Evolutionary conservation across 2,113 vertebrate genomes (phyloP), one percentile per base, ranked within the genome.

Genomic region (Chrysemys picta): DNA sequence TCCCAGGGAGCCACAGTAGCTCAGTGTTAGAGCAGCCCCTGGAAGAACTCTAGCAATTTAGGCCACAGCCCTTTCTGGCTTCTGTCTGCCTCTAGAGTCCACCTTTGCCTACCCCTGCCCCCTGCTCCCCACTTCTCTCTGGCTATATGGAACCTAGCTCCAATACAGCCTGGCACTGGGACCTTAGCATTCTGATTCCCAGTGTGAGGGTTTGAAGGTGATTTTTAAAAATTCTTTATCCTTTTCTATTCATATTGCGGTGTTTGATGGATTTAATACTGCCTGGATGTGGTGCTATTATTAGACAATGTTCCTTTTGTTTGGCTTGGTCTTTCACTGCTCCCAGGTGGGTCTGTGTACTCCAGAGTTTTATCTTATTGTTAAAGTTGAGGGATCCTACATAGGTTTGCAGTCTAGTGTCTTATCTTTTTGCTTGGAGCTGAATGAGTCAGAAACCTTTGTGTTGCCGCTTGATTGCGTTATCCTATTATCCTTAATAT

Each of bases 371-470:
- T 10, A 29, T 88, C 75, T 91, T 65, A 31, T 6, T 3, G 2
- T 22, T 38, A 35, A 4, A 24, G 50, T 21, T n/a, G 69, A 50
- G 38, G 38, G 6, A 53, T 13, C 24, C 0, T 0, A 0, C 12
- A 3, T 7, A 56, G 65, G 45, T n/a, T 52, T 2, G 0, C 31
- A 49, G 2, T 81, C 65, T 47, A 90, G 4, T 5, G 38, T n/a
- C 53, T 59, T 4, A 57, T 29, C 0, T 0, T 50, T 35, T 87
- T 47, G 19, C 27, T 42, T 49, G 52, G 49, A 91, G 38, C 16
- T 84, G 24, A 92, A 6, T 0, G 0, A 76, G 27, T 49, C 52
- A 91, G n/a, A 80, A 8, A 31, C 16, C 16, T 86, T 24, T 65
- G 9, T 80, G 53, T 3, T 92, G 80, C 89, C 22, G 78, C 81